phyloP scores from a whole-genome alignment of 2,797 vertebrate genomes.

The Taeniopygia guttata region DNA sequence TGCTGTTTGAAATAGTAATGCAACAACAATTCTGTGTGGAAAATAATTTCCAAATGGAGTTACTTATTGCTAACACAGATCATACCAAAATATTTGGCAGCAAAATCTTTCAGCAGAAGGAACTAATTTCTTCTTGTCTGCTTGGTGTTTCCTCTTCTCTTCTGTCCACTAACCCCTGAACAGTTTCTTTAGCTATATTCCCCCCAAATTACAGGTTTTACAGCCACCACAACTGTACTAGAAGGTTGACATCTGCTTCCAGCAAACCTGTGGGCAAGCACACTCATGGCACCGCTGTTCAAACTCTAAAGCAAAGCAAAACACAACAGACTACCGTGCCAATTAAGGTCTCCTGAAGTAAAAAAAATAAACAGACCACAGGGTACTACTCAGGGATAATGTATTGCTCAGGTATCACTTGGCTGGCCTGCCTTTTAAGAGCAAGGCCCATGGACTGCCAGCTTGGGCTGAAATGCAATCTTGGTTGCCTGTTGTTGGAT shows the following conservation, averaged over 20 bases:
- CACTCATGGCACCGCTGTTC: background rate
- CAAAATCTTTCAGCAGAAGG: background rate
- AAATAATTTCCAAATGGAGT: constrained; percentile 48
- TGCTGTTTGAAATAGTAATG: constrained; percentile 10
- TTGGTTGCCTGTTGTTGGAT: background rate
- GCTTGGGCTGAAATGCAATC: background rate
- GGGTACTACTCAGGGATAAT: background rate
- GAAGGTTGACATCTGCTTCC: background rate
- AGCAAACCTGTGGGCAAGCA: background rate
- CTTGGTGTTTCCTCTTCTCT: background rate
- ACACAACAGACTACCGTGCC: background rate
- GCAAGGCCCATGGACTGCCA: background rate
- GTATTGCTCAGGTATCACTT: too few relatives aligned
- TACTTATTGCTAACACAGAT: constrained; percentile 24
- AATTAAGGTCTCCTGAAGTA: background rate
- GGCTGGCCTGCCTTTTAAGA: background rate
- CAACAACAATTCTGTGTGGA: background rate
- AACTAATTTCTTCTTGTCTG: background rate
- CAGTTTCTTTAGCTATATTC: background rate
- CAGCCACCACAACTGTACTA: background rate
- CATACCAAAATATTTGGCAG: constrained; percentile 12
- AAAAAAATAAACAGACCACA: background rate
- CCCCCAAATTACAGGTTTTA: background rate
- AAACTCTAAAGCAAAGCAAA: background rate
- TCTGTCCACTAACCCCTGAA: background rate